These are phyloP conservation scores for Lottia gigantea DNA, from an alignment of 2,888 invertebrate species.

Conservation along the genomic window DNA sequence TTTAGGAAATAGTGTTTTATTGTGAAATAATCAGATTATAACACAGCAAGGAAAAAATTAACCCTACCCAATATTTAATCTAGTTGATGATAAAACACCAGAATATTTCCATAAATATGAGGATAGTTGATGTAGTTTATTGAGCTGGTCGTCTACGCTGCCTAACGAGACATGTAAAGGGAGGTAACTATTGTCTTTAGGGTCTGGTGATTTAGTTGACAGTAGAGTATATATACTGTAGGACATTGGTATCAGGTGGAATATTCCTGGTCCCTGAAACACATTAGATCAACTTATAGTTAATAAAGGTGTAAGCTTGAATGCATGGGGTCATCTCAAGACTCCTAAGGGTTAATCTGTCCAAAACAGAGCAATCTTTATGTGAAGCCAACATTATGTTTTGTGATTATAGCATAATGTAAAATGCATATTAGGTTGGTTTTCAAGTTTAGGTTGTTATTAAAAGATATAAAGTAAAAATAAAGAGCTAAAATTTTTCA, in stretches of 20 bases:
- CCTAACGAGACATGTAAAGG: slow-evolving; percentile 38
- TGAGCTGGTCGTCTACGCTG: slow-evolving; percentile 27
- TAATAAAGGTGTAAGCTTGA: too few relatives aligned
- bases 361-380: too few relatives aligned
- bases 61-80: slow-evolving; percentile 32
- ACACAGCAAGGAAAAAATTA: neutral
- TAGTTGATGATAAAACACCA: slow-evolving; percentile 26
- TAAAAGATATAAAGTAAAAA: too few relatives aligned
- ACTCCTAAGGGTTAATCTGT: too few relatives aligned
- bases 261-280: slow-evolving; percentile 36
- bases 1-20: too few relatives aligned
- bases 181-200: slow-evolving; percentile 25
- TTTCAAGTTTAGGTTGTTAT: too few relatives aligned
- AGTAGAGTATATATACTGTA: slow-evolving; percentile 32
- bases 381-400: too few relatives aligned
- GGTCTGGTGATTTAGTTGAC: slow-evolving; percentile 29
- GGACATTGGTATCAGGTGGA: slow-evolving; percentile 31
- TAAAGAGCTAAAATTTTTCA: too few relatives aligned
- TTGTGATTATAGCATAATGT: too few relatives aligned
- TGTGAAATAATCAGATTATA: too few relatives aligned
- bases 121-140: slow-evolving; percentile 34
- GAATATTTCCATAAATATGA: slow-evolving; percentile 51
- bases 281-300: neutral
- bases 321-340: too few relatives aligned
- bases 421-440: too few relatives aligned